Conservation (phyloP, 1,140 invertebrate species). For the Tetragonula clypearis region DNA sequence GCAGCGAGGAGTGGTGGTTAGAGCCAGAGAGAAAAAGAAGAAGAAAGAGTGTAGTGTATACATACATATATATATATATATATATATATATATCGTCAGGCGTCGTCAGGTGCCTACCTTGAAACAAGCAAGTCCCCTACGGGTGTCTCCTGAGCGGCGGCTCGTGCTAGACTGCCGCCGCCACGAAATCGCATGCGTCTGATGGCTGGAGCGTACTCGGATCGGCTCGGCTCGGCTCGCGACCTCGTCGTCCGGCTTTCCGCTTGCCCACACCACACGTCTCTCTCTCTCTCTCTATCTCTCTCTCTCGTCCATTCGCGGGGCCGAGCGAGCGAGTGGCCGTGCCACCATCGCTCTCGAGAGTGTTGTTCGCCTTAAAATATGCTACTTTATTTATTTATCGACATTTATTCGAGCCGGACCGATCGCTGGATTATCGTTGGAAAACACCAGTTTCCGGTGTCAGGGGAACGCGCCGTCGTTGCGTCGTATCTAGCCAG, state of each 20-base stretch:
- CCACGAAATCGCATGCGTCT: conserved; percentile 66
- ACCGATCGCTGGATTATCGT: conserved; percentile 6
- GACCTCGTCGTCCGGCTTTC: conserved; percentile 40
- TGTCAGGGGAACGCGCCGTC: neutral
- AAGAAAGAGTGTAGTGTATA: too few species aligned
- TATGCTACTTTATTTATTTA: conserved; percentile 32
- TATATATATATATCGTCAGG: neutral
- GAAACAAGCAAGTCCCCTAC: conserved; percentile 75
- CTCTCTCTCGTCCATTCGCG: conserved; percentile 30
- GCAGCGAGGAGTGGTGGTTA: neutral
- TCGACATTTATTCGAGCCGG: too few species aligned
- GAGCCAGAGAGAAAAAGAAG: neutral
- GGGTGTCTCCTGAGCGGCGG: conserved; percentile 78
- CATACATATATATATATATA: neutral
- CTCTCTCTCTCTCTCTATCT: too few species aligned
- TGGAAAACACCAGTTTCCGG: neutral
- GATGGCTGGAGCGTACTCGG: conserved; percentile 48
- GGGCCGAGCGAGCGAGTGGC: neutral
- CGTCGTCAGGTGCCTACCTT: conserved; percentile 71
- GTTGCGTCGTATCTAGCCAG: neutral
- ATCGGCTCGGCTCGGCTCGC: conserved; percentile 57
- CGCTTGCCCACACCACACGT: conserved; percentile 1
- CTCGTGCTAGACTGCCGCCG: conserved; percentile 79
- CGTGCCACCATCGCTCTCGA: neutral
- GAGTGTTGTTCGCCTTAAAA: conserved; percentile 18